Evolutionary conservation across 2,797 vertebrate species (phyloP), one percentile per base, ranked within the genome.

Genomic region (Trichosurus vulpecula): DNA sequence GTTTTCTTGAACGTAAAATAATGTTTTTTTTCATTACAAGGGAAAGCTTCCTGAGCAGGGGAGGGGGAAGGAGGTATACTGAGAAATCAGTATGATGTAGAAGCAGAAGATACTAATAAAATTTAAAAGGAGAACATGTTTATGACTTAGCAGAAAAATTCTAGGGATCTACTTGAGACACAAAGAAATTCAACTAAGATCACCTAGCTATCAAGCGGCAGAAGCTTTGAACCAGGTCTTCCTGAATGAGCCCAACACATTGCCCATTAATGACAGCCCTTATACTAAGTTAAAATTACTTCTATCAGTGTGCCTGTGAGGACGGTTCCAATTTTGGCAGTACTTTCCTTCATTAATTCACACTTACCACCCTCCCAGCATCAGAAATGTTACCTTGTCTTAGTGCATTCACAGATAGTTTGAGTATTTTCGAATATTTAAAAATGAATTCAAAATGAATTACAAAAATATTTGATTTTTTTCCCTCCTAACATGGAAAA

Each of bases 401-500:
- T 87, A 10, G 6, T 74, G 16, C 61, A 74, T 74, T 74, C 61
- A 74, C 16, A 74, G 4, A 25, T 51, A 10, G 41, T 87, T 27
- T 27, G 22, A 87, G 47, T 51, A 47, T 27, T 81, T 81, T 47
- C 47, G 19, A 25, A 10, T 81, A 87, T 87, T 87, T 51, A 47
- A 87, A n/a, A 41, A 19, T 81, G 2, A 29, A 51, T 51, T 51
- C 2, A 41, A 22, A 74, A n/a, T 66, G 4, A n/a, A 61, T 30
- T 58, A 2, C 11, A 74, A 19, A 61, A 74, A 66, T 35, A 61
- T n/a, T n/a, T 66, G 35, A 81, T 47, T 87, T 81, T 87, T 81
- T 74, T 41, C 87, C 47, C 19, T 81, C 19, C 41, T 92, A 94
- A 92, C 54, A 57, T 93, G 93, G 92, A 94, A 95, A 95, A 94